A percentile compares a stretch with the other conserved stretches of the same genome.
These are phyloP conservation scores for Valencia hispanica DNA, from an alignment of 2,797 vertebrate genomes.

Conservation along the genomic window DNA sequence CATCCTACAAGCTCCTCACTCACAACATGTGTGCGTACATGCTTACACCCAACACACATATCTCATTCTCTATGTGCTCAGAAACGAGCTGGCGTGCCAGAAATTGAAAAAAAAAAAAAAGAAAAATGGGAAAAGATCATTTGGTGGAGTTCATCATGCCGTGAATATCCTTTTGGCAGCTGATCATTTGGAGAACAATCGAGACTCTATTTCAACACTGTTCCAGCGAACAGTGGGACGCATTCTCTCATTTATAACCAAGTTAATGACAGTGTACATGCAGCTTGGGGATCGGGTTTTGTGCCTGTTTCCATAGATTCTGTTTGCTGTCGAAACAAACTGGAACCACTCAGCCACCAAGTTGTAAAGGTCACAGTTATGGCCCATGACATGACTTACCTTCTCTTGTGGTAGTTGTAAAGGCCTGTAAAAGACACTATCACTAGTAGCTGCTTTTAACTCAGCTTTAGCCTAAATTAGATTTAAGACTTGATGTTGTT, in stretches of 20 bases:
- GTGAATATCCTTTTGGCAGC: slow-evolving; percentile 69
- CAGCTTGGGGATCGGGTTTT: slow-evolving; percentile 48
- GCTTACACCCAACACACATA: slow-evolving; percentile 36
- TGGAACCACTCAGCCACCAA: slow-evolving; percentile 37
- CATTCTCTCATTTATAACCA: slow-evolving; percentile 68
- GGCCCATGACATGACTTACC: slow-evolving; percentile 19
- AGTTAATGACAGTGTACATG: slow-evolving; percentile 54
- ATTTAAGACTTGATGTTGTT: not conserved
- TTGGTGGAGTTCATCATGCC: slow-evolving; percentile 58
- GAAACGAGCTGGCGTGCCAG: slow-evolving; percentile 54
- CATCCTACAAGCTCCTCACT: slow-evolving; percentile 32
- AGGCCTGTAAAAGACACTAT: not conserved
- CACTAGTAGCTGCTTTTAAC: not conserved
- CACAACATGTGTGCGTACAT: slow-evolving; percentile 21
- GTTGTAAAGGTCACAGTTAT: slow-evolving; percentile 23
- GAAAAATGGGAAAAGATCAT: slow-evolving; percentile 59
- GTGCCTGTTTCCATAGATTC: slow-evolving; percentile 64
- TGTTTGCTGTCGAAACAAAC: slow-evolving; percentile 61
- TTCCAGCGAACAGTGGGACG: slow-evolving; percentile 54
- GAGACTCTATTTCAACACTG: slow-evolving; percentile 66
- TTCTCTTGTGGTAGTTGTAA: slow-evolving; percentile 18
- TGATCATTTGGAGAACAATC: slow-evolving; percentile 67
- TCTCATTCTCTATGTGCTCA: slow-evolving; percentile 39
- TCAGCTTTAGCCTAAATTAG: not conserved
- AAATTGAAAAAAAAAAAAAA: slow-evolving; percentile 32